phyloP scores from a whole-genome alignment of 1,140 invertebrate species.

The Cyclargus thomasi region DNA sequence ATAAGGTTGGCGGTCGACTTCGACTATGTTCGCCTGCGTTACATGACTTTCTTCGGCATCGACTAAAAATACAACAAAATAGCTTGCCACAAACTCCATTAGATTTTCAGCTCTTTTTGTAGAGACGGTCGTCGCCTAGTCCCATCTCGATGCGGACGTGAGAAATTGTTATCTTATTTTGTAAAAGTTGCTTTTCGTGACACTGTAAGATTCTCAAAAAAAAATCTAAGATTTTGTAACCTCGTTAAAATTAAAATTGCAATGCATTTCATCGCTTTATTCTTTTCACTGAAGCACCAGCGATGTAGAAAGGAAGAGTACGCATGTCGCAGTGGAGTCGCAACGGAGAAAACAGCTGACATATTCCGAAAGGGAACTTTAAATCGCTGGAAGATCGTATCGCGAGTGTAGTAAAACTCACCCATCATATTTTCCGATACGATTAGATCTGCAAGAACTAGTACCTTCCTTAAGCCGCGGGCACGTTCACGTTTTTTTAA shows the following conservation, averaged over 20 bases:
- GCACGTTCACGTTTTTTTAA: constrained; percentile 44
- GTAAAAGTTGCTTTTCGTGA: constrained; percentile 37
- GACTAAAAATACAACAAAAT: constrained; percentile 60
- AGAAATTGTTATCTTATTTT: constrained; percentile 64
- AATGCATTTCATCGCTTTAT: not conserved
- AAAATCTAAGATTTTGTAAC: constrained; percentile 14
- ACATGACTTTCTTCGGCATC: constrained; percentile 51
- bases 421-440: constrained; percentile 41
- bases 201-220: constrained; percentile 30
- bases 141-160: constrained; percentile 62
- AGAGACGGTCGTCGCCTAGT: constrained; percentile 58
- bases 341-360: constrained; percentile 61
- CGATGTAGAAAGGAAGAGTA: constrained; percentile 70
- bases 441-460: constrained; percentile 37
- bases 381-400: constrained; percentile 38
- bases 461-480: constrained; percentile 50
- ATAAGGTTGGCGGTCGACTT: constrained; percentile 42
- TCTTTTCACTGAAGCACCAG: constrained; percentile 23
- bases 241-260: not conserved
- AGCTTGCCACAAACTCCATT: constrained; percentile 67
- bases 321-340: constrained; percentile 46
- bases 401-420: constrained; percentile 30
- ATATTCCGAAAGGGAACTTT: constrained; percentile 64
- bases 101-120: constrained; percentile 67
- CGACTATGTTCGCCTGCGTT: constrained; percentile 59